A percentile compares a stretch with the other conserved stretches of the same genome.
Evolutionary conservation across 2,888 invertebrate genomes (phyloP).

Genomic region (Tetanocera ferruginea): DNA sequence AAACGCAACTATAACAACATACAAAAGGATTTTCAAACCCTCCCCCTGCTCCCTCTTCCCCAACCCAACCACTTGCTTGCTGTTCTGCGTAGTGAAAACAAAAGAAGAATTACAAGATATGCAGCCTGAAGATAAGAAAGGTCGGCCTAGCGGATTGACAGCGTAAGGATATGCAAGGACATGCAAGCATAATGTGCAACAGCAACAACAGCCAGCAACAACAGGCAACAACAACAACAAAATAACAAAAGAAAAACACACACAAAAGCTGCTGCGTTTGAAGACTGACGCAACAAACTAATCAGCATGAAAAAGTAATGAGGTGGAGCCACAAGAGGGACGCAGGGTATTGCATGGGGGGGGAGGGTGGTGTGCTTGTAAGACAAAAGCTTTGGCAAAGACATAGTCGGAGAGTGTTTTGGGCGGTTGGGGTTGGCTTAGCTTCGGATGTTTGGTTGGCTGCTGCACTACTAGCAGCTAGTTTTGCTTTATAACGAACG

Average conservation of each 20-base stretch:
- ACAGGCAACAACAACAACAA: neutral
- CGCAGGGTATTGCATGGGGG: too few species aligned
- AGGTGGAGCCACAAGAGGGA: neutral
- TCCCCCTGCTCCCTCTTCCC: too few species aligned
- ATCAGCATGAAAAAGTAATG: conserved; percentile 23
- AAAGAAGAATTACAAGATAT: conserved; percentile 2
- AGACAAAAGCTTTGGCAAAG: neutral
- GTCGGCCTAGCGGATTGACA: neutral
- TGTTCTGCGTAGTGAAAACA: neutral
- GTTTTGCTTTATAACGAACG: neutral
- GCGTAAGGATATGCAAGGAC: neutral
- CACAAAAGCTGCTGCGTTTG: conserved; percentile 19
- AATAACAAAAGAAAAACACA: neutral
- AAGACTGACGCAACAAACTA: conserved; percentile 22
- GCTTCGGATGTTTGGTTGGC: conserved; percentile 4
- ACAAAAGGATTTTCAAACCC: neutral
- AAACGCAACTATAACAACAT: conserved; percentile 6
- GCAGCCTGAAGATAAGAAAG: neutral
- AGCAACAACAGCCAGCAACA: neutral
- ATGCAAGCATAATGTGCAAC: conserved; percentile 17
- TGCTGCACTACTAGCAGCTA: neutral
- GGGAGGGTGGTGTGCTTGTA: neutral
- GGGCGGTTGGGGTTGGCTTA: neutral
- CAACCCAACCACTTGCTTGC: too few species aligned
- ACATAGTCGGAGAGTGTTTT: neutral